These are phyloP conservation scores for Euschistus heros DNA, from an alignment of 1,140 invertebrate genomes.

Conservation along the genomic window DNA sequence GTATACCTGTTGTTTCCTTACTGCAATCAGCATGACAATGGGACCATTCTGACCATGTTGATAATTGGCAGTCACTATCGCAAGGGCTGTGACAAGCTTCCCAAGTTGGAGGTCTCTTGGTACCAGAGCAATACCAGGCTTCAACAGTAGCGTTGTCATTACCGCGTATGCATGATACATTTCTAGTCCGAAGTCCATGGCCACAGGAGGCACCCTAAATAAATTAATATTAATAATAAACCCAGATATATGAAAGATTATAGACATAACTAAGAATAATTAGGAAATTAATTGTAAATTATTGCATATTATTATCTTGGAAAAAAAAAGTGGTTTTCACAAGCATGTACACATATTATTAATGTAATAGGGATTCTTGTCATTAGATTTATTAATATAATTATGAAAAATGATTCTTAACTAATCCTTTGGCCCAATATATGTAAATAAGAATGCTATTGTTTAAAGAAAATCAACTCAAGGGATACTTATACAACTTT, in stretches of 20 bases:
- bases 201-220: constrained; percentile 38
- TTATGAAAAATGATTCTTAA: too few species aligned
- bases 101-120: constrained; percentile 31
- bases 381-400: too few species aligned
- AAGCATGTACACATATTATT: too few species aligned
- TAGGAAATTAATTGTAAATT: too few species aligned
- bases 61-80: constrained; percentile 43
- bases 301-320: too few species aligned
- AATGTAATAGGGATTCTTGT: too few species aligned
- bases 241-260: neutral
- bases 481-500: too few species aligned
- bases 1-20: constrained; percentile 30
- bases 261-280: neutral
- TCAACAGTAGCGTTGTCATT: constrained; percentile 33
- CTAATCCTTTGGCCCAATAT: too few species aligned
- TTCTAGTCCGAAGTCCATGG: constrained; percentile 36
- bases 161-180: constrained; percentile 36
- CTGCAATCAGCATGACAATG: constrained; percentile 37
- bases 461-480: too few species aligned
- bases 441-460: too few species aligned
- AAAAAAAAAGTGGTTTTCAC: too few species aligned
- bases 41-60: constrained; percentile 45
- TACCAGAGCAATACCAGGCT: constrained; percentile 30
- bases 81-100: constrained; percentile 43
- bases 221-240: neutral